Conservation (phyloP, 2,888 invertebrate genomes). For the Cataglyphis cursor region DNA sequence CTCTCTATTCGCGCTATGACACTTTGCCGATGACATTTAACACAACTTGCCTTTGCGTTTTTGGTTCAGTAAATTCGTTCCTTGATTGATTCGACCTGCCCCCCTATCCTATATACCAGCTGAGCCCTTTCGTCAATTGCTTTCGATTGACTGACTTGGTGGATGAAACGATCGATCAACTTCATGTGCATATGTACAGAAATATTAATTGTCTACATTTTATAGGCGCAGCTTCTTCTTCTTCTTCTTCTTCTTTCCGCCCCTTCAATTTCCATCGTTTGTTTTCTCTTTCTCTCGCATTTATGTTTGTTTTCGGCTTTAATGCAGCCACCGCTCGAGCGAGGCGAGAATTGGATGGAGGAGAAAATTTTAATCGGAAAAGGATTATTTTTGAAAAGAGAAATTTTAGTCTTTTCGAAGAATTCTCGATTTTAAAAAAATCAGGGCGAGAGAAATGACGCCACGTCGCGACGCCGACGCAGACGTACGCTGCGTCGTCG, state of each 20-base stretch:
- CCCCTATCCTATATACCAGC: neutral
- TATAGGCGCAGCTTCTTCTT: slow-evolving; percentile 57
- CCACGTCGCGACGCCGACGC: slow-evolving; percentile 58
- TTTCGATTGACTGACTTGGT: slow-evolving; percentile 75
- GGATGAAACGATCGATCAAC: slow-evolving; percentile 82
- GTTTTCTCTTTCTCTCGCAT: slow-evolving; percentile 37
- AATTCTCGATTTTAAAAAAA: neutral
- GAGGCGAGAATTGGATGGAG: neutral
- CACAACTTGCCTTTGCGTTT: slow-evolving; percentile 70
- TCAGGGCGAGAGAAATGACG: slow-evolving; percentile 4
- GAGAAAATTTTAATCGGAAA: neutral
- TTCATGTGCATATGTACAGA: slow-evolving; percentile 71
- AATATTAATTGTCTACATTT: slow-evolving; percentile 45
- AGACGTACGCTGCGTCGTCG: slow-evolving; percentile 82
- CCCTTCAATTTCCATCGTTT: slow-evolving; percentile 45
- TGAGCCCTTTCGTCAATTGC: slow-evolving; percentile 49
- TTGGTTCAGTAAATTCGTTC: slow-evolving; percentile 59
- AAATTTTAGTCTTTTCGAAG: neutral
- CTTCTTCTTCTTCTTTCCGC: slow-evolving; percentile 19
- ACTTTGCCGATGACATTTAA: slow-evolving; percentile 77
- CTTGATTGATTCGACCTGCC: slow-evolving; percentile 19
- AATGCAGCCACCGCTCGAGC: slow-evolving; percentile 65
- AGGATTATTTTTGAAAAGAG: neutral
- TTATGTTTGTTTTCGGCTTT: slow-evolving; percentile 42
- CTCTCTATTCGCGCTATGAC: slow-evolving; percentile 47